phyloP scores from a whole-genome alignment of 2,888 invertebrate genomes.

The Drosophila nigritarsus region DNA sequence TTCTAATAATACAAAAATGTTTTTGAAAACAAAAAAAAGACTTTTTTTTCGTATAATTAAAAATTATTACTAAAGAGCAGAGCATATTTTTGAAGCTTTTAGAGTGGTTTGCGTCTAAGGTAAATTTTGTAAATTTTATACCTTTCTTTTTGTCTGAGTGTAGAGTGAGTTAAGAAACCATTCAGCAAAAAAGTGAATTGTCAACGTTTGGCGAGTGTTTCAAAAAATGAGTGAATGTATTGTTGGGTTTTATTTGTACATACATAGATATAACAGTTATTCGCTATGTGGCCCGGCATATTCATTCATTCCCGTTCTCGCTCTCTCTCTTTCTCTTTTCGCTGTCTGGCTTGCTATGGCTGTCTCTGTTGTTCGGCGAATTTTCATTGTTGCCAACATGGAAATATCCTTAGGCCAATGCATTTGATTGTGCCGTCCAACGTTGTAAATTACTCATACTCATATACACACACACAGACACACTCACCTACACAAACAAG shows the following conservation, averaged over 20 bases:
- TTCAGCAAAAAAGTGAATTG: conserved; percentile 43
- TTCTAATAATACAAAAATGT: no score
- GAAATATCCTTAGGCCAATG: conserved; percentile 70
- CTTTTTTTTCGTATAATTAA: no score
- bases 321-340: background rate
- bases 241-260: conserved; percentile 29
- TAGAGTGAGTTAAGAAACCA: conserved; percentile 5
- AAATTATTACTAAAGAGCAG: background rate
- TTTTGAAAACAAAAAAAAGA: no score
- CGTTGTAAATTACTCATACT: conserved; percentile 25
- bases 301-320: conserved; percentile 16
- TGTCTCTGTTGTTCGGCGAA: conserved; percentile 21
- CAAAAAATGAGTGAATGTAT: conserved; percentile 37
- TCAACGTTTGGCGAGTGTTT: conserved; percentile 28
- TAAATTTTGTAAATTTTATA: background rate
- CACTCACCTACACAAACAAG: background rate
- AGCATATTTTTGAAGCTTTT: background rate
- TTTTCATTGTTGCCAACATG: conserved; percentile 69
- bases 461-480: background rate
- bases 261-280: conserved; percentile 20
- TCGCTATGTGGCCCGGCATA: conserved; percentile 4
- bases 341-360: conserved; percentile 2
- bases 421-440: conserved; percentile 54
- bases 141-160: background rate
- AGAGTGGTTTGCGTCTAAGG: rapidly evolving